Evolutionary conservation across 2,888 invertebrate species (phyloP).

Genomic region (Dermolepida albohirtum): DNA sequence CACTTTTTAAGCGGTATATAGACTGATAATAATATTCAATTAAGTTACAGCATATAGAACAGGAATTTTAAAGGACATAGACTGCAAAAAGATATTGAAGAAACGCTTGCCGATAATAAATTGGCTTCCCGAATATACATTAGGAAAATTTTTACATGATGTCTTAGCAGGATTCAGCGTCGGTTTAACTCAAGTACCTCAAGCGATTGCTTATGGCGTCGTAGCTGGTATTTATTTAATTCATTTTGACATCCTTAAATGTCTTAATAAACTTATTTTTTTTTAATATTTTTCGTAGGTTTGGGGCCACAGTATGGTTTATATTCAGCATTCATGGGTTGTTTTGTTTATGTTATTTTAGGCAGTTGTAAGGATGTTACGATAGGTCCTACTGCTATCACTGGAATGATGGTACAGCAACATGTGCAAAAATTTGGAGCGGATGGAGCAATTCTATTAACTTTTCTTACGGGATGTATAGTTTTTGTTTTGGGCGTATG

Average conservation of each 20-base stretch:
- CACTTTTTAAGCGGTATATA: no score
- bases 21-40: no score
- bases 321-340: constrained; percentile 71
- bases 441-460: constrained; percentile 78
- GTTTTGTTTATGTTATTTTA: constrained; percentile 69
- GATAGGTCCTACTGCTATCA: constrained; percentile 89
- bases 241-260: no score
- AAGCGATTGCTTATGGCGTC: constrained; percentile 85
- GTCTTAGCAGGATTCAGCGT: constrained; percentile 87
- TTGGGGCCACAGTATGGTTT: constrained; percentile 68
- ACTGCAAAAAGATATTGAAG: constrained; percentile 33
- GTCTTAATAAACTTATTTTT: no score
- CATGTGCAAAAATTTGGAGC: constrained; percentile 73
- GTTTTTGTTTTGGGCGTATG: constrained; percentile 79
- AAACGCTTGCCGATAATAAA: constrained; percentile 72
- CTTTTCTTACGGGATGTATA: constrained; percentile 80
- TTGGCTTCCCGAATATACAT: constrained; percentile 82
- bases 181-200: constrained; percentile 84
- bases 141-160: constrained; percentile 77
- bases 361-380: constrained; percentile 71
- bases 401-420: constrained; percentile 83
- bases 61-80: constrained; percentile 9
- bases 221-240: constrained; percentile 72
- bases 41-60: no score
- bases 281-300: constrained; percentile 52